phyloP scores from a whole-genome alignment of 2,797 vertebrate species.

The Rhincodon typus region DNA sequence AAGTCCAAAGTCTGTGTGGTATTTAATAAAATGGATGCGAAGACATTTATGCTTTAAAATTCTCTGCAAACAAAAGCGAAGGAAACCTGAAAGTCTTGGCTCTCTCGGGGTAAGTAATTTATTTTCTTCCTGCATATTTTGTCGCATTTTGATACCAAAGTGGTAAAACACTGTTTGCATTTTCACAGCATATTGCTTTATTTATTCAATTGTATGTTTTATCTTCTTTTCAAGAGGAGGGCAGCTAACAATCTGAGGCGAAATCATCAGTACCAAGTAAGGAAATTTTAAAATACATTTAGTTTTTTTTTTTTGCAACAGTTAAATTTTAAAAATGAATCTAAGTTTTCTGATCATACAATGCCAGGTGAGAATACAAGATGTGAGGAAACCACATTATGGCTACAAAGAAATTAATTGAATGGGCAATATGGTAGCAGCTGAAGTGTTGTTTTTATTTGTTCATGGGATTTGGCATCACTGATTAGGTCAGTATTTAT shows the following conservation, averaged over 20 bases:
- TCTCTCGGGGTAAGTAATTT: constrained; percentile 74
- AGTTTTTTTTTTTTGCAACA: not conserved
- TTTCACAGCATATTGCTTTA: not conserved
- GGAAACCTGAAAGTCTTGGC: constrained; percentile 77
- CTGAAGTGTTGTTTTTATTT: not conserved
- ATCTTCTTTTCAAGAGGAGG: constrained; percentile 65
- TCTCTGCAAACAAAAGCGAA: constrained; percentile 49
- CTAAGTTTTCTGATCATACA: not conserved
- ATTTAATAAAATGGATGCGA: constrained; percentile 76
- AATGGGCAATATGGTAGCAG: not conserved
- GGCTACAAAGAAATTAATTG: not conserved
- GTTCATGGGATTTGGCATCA: too few species aligned
- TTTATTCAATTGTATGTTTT: constrained; percentile 19
- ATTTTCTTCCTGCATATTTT: constrained; percentile 16
- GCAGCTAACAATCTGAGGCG: constrained; percentile 81
- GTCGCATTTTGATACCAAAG: not conserved
- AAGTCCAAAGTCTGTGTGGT: constrained; percentile 87
- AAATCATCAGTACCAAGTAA: constrained; percentile 90
- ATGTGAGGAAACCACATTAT: too few species aligned
- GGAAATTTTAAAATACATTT: not conserved
- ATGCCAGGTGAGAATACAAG: not conserved
- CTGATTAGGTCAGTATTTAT: too few species aligned
- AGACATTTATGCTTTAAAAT: constrained; percentile 68
- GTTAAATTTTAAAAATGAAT: not conserved
- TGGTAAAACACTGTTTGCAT: not conserved